Evolutionary conservation across 1,140 invertebrate species (phyloP).

Genomic region (Nymphalis io): DNA sequence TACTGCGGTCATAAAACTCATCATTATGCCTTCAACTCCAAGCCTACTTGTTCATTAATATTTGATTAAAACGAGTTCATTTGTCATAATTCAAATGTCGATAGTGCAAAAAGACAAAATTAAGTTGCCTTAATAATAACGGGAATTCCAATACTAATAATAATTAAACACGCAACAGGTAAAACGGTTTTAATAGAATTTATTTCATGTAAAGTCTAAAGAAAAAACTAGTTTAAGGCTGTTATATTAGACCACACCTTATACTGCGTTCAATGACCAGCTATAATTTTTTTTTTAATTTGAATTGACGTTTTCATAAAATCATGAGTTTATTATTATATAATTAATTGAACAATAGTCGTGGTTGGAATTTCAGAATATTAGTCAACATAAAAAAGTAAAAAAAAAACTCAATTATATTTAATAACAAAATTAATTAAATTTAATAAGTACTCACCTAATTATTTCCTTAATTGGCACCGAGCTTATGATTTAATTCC

Average conservation of each 20-base stretch:
- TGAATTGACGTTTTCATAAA: conserved; percentile 8
- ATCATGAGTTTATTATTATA: conserved; percentile 9
- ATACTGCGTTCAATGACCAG: conserved; percentile 29
- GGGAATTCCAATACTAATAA: conserved; percentile 22
- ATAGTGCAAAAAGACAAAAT: conserved; percentile 23
- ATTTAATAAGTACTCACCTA: background rate
- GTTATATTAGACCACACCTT: conserved; percentile 14
- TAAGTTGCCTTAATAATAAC: conserved; percentile 26
- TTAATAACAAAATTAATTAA: background rate
- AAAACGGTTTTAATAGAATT: conserved; percentile 28
- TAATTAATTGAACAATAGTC: conserved; percentile 18
- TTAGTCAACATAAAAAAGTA: background rate
- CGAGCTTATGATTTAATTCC: background rate
- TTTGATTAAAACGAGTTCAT: conserved; percentile 23
- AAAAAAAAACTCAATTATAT: background rate
- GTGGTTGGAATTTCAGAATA: background rate
- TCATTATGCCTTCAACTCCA: conserved; percentile 17
- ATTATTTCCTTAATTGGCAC: background rate
- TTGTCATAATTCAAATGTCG: conserved; percentile 21
- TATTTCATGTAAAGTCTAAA: conserved; percentile 26
- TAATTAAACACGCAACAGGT: conserved; percentile 26
- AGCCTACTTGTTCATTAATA: conserved; percentile 26
- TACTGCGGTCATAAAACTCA: conserved; percentile 29
- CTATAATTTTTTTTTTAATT: background rate
- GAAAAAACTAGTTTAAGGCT: conserved; percentile 33